phyloP scores from a whole-genome alignment of 1,140 invertebrate species.

The Eufriesea mexicana region DNA sequence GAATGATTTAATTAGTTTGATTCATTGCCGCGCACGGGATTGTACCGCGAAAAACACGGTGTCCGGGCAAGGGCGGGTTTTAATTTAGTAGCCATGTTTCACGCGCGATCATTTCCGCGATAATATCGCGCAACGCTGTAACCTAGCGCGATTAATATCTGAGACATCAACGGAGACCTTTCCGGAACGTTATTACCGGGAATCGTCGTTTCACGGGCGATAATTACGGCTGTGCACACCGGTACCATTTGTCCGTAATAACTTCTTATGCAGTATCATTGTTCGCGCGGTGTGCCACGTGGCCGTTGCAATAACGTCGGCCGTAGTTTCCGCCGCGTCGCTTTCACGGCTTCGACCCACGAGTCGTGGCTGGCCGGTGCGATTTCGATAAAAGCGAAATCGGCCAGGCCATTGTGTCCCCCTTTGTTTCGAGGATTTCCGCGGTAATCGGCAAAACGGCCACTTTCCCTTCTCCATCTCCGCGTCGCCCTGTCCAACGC shows the following conservation, averaged over 20 bases:
- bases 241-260: slow-evolving; percentile 46
- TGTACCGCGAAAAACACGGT: slow-evolving; percentile 32
- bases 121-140: slow-evolving; percentile 40
- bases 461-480: not conserved
- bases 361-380: not conserved
- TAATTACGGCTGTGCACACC: slow-evolving; percentile 39
- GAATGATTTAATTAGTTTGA: slow-evolving; percentile 54
- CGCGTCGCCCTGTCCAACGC: too few relatives aligned
- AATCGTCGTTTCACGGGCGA: slow-evolving; percentile 32
- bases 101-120: slow-evolving; percentile 40
- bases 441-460: slow-evolving; percentile 18
- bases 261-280: slow-evolving; percentile 32
- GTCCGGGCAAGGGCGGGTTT: slow-evolving; percentile 15
- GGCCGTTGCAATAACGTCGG: not conserved
- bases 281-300: not conserved
- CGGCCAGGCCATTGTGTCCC: not conserved
- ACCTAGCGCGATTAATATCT: slow-evolving; percentile 52
- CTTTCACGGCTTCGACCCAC: not conserved
- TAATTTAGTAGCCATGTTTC: slow-evolving; percentile 50
- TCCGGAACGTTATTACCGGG: slow-evolving; percentile 42
- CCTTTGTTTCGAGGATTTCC: not conserved
- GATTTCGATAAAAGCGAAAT: slow-evolving; percentile 19
- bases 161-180: slow-evolving; percentile 20
- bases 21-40: slow-evolving; percentile 24
- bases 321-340: not conserved